Conservation (phyloP, 1,140 invertebrate species). For the Eulimnadia texana region DNA sequence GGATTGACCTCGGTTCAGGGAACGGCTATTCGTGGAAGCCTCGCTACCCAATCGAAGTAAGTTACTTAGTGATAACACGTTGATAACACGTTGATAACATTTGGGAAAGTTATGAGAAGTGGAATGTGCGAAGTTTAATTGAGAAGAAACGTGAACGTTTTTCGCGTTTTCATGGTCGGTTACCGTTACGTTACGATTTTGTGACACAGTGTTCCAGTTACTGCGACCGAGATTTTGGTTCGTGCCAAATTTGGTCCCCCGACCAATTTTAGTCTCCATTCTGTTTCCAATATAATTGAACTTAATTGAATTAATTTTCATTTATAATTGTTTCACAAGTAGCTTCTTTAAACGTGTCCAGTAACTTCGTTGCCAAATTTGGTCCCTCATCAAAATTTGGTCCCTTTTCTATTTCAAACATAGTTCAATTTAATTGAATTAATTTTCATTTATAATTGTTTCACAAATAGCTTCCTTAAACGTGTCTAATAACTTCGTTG, state of each 20-base stretch:
- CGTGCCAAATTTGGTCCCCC: background rate
- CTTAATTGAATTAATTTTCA: no score
- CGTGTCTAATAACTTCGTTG: no score
- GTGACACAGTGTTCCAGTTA: background rate
- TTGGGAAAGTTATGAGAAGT: no score
- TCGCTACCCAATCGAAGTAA: conserved; percentile 9
- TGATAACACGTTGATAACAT: no score
- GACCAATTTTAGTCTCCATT: background rate
- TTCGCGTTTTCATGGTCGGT: background rate
- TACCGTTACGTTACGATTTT: background rate
- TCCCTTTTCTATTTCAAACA: background rate
- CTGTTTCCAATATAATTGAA: no score
- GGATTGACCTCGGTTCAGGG: background rate
- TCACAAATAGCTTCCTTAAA: background rate
- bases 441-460: no score
- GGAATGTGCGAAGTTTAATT: no score
- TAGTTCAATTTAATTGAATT: no score
- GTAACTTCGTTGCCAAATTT: background rate
- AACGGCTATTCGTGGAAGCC: conserved; percentile 5
- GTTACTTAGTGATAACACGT: background rate
- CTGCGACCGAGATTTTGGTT: background rate
- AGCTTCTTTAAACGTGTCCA: no score
- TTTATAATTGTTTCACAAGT: no score
- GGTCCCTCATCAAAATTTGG: background rate
- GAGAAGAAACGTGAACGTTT: no score